phyloP scores from a whole-genome alignment of 1,140 invertebrate species.

The Listronotus bonariensis region DNA sequence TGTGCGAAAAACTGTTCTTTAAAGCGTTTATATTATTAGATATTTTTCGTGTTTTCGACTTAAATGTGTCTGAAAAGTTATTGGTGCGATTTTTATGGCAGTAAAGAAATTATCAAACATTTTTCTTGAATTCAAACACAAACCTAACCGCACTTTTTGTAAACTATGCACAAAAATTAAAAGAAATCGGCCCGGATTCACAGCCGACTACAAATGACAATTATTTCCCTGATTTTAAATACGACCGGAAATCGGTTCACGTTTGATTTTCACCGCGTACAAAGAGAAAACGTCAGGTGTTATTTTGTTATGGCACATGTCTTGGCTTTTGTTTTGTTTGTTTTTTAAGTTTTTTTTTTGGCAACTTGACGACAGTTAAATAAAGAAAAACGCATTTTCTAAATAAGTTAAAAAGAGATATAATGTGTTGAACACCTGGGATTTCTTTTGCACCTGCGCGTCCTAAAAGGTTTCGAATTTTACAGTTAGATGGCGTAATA shows the following conservation, averaged over 20 bases:
- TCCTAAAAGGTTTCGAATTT: background rate
- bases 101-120: conserved; percentile 62
- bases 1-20: conserved; percentile 50
- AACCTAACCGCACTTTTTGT: conserved; percentile 23
- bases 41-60: conserved; percentile 52
- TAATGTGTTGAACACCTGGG: conserved; percentile 10
- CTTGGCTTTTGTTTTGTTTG: conserved; percentile 23
- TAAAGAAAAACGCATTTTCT: background rate
- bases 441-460: background rate
- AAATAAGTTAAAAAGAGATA: conserved; percentile 4
- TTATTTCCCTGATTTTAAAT: conserved; percentile 2
- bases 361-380: background rate
- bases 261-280: conserved; percentile 8
- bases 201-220: conserved; percentile 4
- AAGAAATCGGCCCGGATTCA: conserved; percentile 7
- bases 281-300: conserved; percentile 22
- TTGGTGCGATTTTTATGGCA: conserved; percentile 58
- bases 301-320: conserved; percentile 43
- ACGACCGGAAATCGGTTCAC: conserved; percentile 5
- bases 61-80: conserved; percentile 56
- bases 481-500: conserved; percentile 5
- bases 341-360: conserved; percentile 30
- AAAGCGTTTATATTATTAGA: conserved; percentile 51
- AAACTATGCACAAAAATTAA: conserved; percentile 5
- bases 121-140: conserved; percentile 34